Percentiles rank a stretch among this genome's conserved stretches.
Evolutionary conservation across 2,797 vertebrate species (phyloP).

Genomic region (Tapirus indicus): DNA sequence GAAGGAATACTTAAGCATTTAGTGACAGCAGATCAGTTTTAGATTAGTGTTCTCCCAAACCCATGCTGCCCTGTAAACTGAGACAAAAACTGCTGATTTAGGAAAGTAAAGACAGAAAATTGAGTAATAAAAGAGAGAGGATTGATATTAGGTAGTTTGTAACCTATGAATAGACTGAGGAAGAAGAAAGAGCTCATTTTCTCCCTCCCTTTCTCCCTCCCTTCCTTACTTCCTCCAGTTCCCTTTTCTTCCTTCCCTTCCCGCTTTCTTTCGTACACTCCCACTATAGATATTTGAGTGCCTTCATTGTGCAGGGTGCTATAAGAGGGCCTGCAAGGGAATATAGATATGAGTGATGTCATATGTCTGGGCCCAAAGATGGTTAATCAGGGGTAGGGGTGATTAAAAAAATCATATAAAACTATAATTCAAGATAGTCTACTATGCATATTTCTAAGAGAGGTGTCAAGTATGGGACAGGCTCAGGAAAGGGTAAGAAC

Average conservation of each 20-base stretch:
- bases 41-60: constrained; percentile 8
- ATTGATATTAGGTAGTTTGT: constrained; percentile 36
- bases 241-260: background rate
- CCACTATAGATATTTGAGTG: background rate
- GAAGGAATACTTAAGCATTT: constrained; percentile 17
- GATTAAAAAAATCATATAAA: background rate
- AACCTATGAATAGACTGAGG: background rate
- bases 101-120: background rate
- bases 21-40: background rate
- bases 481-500: background rate
- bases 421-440: constrained; percentile 4
- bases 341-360: background rate
- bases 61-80: background rate
- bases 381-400: background rate
- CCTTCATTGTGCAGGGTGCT: background rate
- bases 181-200: background rate
- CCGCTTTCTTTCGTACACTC: background rate
- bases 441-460: background rate
- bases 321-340: background rate
- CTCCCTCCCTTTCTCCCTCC: background rate
- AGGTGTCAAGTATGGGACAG: background rate
- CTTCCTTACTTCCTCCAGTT: background rate
- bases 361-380: background rate
- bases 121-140: background rate
- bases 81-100: constrained; percentile 34